Conservation (phyloP, 2,797 vertebrate genomes). For the Manis crassicaudata region DNA sequence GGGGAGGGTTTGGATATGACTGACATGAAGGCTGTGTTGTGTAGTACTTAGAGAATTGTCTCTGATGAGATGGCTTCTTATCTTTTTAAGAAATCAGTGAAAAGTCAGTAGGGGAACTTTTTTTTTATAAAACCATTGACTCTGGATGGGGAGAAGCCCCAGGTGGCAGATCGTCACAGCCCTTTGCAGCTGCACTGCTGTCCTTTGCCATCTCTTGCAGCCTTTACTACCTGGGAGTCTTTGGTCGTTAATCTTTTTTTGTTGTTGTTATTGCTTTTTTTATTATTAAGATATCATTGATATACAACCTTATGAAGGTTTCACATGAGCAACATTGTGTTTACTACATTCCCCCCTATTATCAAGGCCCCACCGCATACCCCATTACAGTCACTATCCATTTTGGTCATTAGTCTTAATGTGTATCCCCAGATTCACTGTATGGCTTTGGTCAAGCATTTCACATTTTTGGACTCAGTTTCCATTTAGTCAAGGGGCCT, state of each 20-base stretch:
- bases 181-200: neutral
- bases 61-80: neutral
- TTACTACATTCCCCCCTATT: too few species aligned
- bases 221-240: neutral
- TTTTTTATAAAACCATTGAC: neutral
- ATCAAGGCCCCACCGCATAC: too few species aligned
- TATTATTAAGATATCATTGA: too few species aligned
- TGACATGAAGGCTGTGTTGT: neutral
- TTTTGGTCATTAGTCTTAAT: neutral
- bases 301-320: too few species aligned
- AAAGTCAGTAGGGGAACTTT: neutral
- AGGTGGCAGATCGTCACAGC: neutral
- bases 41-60: neutral
- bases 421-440: neutral
- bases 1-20: neutral
- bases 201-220: neutral
- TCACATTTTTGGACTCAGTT: neutral
- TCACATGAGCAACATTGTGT: too few species aligned
- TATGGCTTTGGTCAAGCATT: neutral
- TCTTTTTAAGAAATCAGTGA: neutral
- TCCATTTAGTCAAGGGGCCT: conserved; percentile 4
- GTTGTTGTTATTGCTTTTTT: too few species aligned
- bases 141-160: neutral
- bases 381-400: too few species aligned
- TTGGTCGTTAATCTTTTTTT: neutral